Conservation (phyloP, 2,113 vertebrate species). For the Cryptotis parvus region DNA sequence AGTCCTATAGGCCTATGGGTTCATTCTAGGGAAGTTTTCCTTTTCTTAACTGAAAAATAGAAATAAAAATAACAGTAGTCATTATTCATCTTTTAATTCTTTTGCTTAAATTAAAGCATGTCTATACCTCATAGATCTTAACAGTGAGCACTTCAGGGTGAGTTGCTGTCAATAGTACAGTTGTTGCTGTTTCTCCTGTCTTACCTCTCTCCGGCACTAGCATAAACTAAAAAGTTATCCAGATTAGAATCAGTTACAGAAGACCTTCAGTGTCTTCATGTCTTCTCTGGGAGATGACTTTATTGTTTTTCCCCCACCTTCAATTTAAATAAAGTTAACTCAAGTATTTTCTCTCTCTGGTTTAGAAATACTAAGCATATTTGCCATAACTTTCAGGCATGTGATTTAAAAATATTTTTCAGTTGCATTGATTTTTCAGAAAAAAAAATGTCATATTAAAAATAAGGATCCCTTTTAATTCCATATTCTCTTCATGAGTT, state of each 20-base stretch:
- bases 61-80: neutral
- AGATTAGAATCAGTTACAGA: neutral
- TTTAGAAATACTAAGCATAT: slow-evolving; percentile 61
- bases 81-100: neutral
- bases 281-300: slow-evolving; percentile 45
- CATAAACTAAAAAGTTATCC: neutral
- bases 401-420: neutral
- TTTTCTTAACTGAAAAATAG: slow-evolving; percentile 41
- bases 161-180: accelerated
- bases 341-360: slow-evolving; percentile 50
- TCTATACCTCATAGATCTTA: neutral
- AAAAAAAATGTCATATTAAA: slow-evolving; percentile 71
- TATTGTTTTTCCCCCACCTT: neutral
- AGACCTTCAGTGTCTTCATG: neutral
- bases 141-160: neutral
- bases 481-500: slow-evolving; percentile 56
- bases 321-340: slow-evolving; percentile 62
- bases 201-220: neutral
- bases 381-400: slow-evolving; percentile 7
- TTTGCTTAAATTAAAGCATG: neutral
- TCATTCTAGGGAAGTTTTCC: neutral
- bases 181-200: accelerated
- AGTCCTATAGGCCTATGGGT: neutral
- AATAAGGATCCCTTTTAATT: slow-evolving; percentile 69
- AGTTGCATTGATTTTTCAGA: slow-evolving; percentile 63